Evolutionary conservation across 2,888 invertebrate genomes (phyloP).

Genomic region (Heteromyza rotundicornis): DNA sequence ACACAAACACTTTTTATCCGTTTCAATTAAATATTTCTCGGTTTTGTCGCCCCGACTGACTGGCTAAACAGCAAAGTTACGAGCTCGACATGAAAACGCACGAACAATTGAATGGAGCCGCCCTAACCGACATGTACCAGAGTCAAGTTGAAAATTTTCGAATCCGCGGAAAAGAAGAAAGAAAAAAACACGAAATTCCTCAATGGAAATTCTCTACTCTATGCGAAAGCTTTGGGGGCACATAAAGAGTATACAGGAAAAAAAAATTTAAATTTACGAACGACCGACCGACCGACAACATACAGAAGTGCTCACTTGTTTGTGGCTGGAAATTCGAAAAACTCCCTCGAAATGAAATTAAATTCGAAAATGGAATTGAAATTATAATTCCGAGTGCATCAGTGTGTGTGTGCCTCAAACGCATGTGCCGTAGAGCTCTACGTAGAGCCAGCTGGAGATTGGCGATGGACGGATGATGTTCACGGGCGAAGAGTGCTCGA

Average conservation of each 20-base stretch:
- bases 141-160: not conserved
- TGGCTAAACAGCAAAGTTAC: conserved; percentile 28
- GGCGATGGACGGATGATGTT: not conserved
- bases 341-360: not conserved
- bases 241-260: not conserved
- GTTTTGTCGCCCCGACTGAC: conserved; percentile 14
- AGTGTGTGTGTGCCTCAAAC: not conserved
- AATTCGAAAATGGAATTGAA: not conserved
- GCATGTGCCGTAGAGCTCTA: conserved; percentile 2
- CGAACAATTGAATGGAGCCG: conserved; percentile 35
- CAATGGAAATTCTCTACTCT: conserved; percentile 23
- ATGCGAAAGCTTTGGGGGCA: conserved; percentile 10
- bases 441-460: not conserved
- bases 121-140: conserved; percentile 32
- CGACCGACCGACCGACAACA: not conserved
- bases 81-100: conserved; percentile 22
- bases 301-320: conserved; percentile 12
- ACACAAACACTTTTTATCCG: too few species aligned
- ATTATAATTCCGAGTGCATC: not conserved
- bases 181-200: conserved; percentile 10
- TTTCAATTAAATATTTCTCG: too few species aligned
- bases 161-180: not conserved
- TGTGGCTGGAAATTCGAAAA: conserved; percentile 19
- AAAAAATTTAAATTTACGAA: too few species aligned
- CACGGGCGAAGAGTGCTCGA: not conserved